These are phyloP conservation scores for Centropyge bicolor DNA, from an alignment of 2,797 vertebrate genomes.

Conservation along the genomic window DNA sequence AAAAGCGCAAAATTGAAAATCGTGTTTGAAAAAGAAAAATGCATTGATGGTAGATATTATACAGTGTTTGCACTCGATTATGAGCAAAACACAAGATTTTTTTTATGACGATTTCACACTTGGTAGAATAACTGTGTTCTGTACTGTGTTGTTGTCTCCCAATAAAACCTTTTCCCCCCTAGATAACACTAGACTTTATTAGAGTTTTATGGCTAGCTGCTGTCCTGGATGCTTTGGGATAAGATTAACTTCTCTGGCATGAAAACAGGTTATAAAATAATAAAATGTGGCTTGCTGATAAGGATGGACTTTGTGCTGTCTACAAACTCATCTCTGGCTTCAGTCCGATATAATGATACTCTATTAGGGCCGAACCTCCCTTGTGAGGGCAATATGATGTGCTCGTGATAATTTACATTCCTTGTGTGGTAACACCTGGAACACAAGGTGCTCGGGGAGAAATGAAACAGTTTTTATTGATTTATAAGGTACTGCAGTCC, in stretches of 20 bases:
- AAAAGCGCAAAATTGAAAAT: not conserved
- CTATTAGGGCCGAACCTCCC: conserved; percentile 1
- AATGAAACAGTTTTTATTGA: not conserved
- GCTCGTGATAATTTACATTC: conserved; percentile 24
- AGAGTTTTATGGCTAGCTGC: conserved; percentile 27
- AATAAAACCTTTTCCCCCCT: too few species aligned
- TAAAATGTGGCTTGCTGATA: conserved; percentile 62
- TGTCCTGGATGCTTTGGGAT: conserved; percentile 13
- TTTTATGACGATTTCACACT: not conserved
- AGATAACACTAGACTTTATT: conserved; percentile 21
- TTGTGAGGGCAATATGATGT: not conserved
- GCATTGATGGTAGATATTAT: not conserved
- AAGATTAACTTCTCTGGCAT: conserved; percentile 35
- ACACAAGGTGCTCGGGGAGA: not conserved
- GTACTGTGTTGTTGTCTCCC: too few species aligned
- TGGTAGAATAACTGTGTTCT: too few species aligned
- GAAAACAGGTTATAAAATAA: conserved; percentile 61
- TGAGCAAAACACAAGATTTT: not conserved
- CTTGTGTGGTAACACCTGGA: not conserved
- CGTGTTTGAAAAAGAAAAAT: not conserved
- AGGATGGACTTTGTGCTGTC: conserved; percentile 52
- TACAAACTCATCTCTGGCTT: conserved; percentile 34
- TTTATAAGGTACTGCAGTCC: not conserved
- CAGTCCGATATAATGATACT: conserved; percentile 4
- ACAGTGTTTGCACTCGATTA: not conserved